phyloP scores from a whole-genome alignment of 2,113 vertebrate species.

The Cyrtonyx montezumae region DNA sequence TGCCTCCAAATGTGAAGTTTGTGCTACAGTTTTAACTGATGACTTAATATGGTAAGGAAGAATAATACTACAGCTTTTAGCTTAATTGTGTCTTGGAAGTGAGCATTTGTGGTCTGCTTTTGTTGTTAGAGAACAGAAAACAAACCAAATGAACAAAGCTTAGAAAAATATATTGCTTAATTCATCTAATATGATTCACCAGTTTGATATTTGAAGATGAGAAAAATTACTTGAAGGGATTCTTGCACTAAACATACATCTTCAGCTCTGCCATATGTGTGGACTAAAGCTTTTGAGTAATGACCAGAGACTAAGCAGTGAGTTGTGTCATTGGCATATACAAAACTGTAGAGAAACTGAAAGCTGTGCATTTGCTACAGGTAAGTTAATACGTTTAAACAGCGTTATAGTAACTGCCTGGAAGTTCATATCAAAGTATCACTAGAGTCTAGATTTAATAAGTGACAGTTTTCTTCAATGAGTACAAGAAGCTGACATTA shows the following conservation, averaged over 20 bases:
- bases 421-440: constrained; percentile 12
- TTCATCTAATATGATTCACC: neutral
- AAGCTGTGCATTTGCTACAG: neutral
- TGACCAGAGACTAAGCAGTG: neutral
- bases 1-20: neutral
- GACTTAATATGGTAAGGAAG: neutral
- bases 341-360: neutral
- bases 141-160: neutral
- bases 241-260: neutral
- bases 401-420: neutral
- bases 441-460: neutral
- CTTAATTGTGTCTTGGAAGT: neutral
- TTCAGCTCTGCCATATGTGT: neutral
- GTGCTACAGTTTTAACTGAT: neutral
- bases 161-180: neutral
- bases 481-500: constrained; percentile 38
- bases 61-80: neutral
- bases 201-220: constrained; percentile 3
- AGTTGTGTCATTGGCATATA: neutral
- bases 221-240: neutral
- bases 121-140: neutral
- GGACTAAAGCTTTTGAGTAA: neutral
- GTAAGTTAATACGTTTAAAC: constrained; percentile 31
- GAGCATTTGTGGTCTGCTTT: neutral
- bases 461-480: constrained; percentile 36